Evolutionary conservation across 1,140 invertebrate genomes (phyloP).

Genomic region (Drosophila rhopaloa): DNA sequence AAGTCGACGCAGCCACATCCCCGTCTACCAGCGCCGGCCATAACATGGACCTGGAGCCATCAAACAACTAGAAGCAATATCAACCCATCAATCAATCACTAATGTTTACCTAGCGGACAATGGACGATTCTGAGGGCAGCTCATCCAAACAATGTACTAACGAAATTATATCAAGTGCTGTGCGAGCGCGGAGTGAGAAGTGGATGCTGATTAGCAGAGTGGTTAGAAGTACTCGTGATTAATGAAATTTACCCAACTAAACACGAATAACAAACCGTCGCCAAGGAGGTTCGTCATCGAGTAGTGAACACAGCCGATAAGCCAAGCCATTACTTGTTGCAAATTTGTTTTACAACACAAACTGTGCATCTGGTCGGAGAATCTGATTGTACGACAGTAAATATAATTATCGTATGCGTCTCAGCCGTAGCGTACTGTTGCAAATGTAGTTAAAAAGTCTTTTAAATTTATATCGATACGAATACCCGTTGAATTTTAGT

Average conservation of each 20-base stretch:
- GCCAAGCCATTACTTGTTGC: slow-evolving; percentile 23
- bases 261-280: slow-evolving; percentile 25
- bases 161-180: slow-evolving; percentile 38
- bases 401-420: slow-evolving; percentile 40
- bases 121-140: slow-evolving; percentile 18
- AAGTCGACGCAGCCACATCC: slow-evolving; percentile 32
- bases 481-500: slow-evolving; percentile 21
- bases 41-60: slow-evolving; percentile 58
- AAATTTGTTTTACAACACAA: slow-evolving; percentile 22
- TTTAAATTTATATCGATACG: slow-evolving; percentile 26
- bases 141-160: slow-evolving; percentile 42
- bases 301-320: slow-evolving; percentile 7
- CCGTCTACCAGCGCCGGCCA: slow-evolving; percentile 49
- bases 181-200: slow-evolving; percentile 30
- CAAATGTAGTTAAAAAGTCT: slow-evolving; percentile 51
- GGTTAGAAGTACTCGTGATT: slow-evolving; percentile 43
- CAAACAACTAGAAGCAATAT: slow-evolving; percentile 58
- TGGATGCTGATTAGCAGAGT: slow-evolving; percentile 3
- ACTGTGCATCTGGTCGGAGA: slow-evolving; percentile 17
- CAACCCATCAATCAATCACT: slow-evolving; percentile 51
- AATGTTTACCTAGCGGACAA: slow-evolving; percentile 28
- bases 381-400: slow-evolving; percentile 24
- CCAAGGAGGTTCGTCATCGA: slow-evolving; percentile 36
- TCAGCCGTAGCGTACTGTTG: slow-evolving; percentile 46
- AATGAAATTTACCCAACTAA: slow-evolving; percentile 58